Evolutionary conservation across 2,797 vertebrate species (phyloP).

Genomic region (Enteromius unitaeniatus): DNA sequence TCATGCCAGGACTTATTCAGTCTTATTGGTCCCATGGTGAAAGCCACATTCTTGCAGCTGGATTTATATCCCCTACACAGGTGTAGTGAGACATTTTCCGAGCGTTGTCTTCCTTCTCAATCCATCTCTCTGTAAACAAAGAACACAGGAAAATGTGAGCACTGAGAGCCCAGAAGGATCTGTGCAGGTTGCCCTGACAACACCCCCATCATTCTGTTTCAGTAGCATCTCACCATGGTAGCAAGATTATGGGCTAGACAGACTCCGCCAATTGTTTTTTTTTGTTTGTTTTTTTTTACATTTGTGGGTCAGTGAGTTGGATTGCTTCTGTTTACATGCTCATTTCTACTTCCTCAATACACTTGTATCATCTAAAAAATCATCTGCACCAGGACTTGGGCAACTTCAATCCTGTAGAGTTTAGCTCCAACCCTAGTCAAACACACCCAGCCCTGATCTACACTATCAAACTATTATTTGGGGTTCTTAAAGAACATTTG

Average conservation of each 20-base stretch:
- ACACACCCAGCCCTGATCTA: too few relatives aligned
- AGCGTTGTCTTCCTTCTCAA: conserved; percentile 7
- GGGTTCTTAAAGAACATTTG: neutral
- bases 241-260: neutral
- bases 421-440: too few relatives aligned
- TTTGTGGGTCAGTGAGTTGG: neutral
- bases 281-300: neutral
- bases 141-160: conserved; percentile 22
- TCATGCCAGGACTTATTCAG: neutral
- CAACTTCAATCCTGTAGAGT: too few relatives aligned
- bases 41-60: conserved; percentile 12
- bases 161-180: neutral
- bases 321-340: neutral
- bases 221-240: conserved; percentile 18
- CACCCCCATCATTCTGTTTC: conserved; percentile 23
- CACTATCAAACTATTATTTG: neutral
- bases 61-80: conserved; percentile 4
- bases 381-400: too few relatives aligned
- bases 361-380: neutral
- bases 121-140: conserved; percentile 22
- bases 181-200: conserved; percentile 35
- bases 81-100: conserved; percentile 21
- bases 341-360: neutral
- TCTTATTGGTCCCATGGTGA: neutral
- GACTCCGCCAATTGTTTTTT: neutral